Base-by-base conservation (phyloP, 2,888 invertebrate genomes). In the Nemurella pictetii region DNA sequence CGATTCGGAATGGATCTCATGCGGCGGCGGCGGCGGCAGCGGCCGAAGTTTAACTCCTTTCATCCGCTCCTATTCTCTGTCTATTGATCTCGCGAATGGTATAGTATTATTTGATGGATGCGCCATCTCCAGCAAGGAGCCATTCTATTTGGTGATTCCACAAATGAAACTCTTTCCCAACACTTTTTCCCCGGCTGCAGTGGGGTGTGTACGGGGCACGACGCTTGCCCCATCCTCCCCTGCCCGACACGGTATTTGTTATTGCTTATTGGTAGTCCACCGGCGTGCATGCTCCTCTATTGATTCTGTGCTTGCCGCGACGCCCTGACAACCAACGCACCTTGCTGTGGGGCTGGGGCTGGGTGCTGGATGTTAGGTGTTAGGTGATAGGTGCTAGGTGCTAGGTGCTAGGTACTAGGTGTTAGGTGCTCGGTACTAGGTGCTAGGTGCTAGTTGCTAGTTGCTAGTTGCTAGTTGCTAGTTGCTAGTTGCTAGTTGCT, bases 221-320 rank as follows among this genome's bases (percentile, higher is more conserved):
- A 75, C n/a, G 26, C 75, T 75, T 27, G 7, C 75, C 28, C 75
- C 26, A n/a, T n/a, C 28, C 75, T n/a, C 75, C 75, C 15, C 26
- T 27, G 7, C 28, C 75, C 75, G n/a, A 75, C 75, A 75, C 27
- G 27, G 55, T 82, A 27, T 82, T 72, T 82, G 82, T 82, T 82
- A 82, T 82, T 82, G 82, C 82, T 82, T 82, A 82, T 82, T 82
- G 82, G 82, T 82, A 82, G 82, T 82, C 82, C 72, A 20, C 55
- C 72, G 55, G 82, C 82, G 72, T 82, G 82, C 29, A 20, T 27
- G 27, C 28, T 29, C 72, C 26, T 25, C 82, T 82, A 82, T 82
- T 82, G 82, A 82, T 82, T 82, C 28, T 28, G 78, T 28, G 78
- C 78, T 29, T 7, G 78, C n/a, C 55, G 55, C 55, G 55, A 3